Conservation (phyloP, 2,797 vertebrate genomes). For the Cyclura pinguis region DNA sequence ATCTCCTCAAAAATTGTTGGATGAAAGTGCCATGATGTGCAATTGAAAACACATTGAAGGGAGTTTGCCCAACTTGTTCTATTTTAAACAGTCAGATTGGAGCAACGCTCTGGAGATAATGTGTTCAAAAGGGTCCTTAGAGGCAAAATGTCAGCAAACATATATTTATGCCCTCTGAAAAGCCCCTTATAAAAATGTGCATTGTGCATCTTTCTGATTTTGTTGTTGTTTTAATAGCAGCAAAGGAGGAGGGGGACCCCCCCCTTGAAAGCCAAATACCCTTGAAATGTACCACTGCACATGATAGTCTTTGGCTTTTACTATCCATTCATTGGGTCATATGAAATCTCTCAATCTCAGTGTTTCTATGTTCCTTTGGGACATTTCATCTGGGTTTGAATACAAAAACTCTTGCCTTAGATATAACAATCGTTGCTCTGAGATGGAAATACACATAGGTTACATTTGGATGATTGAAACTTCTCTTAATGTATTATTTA, state of each 20-base stretch:
- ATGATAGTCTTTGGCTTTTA: conserved; percentile 31
- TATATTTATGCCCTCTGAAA: conserved; percentile 58
- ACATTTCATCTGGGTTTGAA: conserved; percentile 17
- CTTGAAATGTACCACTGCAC: conserved; percentile 32
- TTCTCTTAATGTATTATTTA: conserved; percentile 8
- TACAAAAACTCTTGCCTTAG: conserved; percentile 10
- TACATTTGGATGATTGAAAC: not conserved
- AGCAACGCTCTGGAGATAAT: conserved; percentile 62
- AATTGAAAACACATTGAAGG: conserved; percentile 84
- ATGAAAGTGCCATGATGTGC: conserved; percentile 79
- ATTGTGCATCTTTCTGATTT: conserved; percentile 41
- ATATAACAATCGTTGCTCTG: not conserved
- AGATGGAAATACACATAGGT: not conserved
- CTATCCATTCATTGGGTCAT: conserved; percentile 43
- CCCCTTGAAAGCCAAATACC: conserved; percentile 43
- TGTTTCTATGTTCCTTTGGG: conserved; percentile 24
- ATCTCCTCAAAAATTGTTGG: conserved; percentile 80
- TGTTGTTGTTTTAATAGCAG: conserved; percentile 37
- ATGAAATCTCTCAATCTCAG: conserved; percentile 17
- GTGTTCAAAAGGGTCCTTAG: conserved; percentile 63
- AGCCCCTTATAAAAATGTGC: conserved; percentile 56
- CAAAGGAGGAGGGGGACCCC: conserved; percentile 32
- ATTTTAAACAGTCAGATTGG: conserved; percentile 71
- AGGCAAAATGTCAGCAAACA: conserved; percentile 67
- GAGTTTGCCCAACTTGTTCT: conserved; percentile 70